These are phyloP conservation scores for Callitettix versicolor DNA, from an alignment of 1,140 invertebrate genomes.

Conservation along the genomic window DNA sequence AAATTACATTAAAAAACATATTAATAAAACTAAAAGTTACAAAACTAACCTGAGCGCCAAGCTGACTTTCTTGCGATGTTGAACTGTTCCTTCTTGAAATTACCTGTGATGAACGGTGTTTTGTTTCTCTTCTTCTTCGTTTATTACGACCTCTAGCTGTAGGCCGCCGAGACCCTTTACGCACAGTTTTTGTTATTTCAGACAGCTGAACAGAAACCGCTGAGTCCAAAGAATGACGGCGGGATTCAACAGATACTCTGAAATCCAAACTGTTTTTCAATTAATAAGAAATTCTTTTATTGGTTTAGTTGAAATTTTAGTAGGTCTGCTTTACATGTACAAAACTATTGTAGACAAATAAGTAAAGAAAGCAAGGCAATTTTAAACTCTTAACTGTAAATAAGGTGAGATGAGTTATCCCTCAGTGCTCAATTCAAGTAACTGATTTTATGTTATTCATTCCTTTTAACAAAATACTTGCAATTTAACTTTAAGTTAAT, in stretches of 20 bases:
- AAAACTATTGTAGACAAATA: too few species aligned
- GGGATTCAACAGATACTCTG: constrained; percentile 69
- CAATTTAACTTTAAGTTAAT: too few species aligned
- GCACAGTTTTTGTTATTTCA: constrained; percentile 62
- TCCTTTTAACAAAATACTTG: too few species aligned
- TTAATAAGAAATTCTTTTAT: not conserved
- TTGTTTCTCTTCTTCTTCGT: constrained; percentile 26
- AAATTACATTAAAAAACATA: too few species aligned
- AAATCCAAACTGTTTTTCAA: constrained; percentile 30
- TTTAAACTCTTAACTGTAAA: too few species aligned
- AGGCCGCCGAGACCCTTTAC: constrained; percentile 24
- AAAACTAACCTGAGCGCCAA: constrained; percentile 47
- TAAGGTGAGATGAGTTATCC: too few species aligned
- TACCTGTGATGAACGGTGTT: constrained; percentile 31
- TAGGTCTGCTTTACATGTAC: not conserved
- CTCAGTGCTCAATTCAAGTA: too few species aligned
- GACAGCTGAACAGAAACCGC: constrained; percentile 72
- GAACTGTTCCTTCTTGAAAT: constrained; percentile 54
- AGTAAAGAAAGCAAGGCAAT: too few species aligned
- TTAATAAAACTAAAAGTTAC: too few species aligned
- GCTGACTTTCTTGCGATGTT: constrained; percentile 66
- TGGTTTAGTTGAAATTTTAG: not conserved
- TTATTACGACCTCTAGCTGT: constrained; percentile 22
- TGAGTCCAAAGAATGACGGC: constrained; percentile 73
- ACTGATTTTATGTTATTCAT: too few species aligned